Evolutionary conservation across 2,888 invertebrate species (phyloP), one percentile per base, ranked within the genome.

Genomic region (Drosophila atripex): DNA sequence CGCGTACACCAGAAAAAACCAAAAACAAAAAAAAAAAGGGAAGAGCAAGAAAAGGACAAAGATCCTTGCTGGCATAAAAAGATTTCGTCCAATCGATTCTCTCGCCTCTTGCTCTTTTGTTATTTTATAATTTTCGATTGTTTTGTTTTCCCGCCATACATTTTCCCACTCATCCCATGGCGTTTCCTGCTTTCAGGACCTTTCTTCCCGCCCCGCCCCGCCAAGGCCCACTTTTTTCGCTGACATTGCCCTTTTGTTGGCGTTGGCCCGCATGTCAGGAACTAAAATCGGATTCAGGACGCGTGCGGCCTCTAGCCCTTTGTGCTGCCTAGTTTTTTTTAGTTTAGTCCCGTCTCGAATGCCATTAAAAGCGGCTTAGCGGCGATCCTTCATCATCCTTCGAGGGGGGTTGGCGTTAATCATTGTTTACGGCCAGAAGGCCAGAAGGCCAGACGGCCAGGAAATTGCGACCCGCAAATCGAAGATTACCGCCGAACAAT

Each of bases 121-220:
- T 85, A 86, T 85, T 88, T 85, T 85, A 86, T 85, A 85, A 85
- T 85, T 85, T 85, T 88, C 84, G 84, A 71, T 80, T 79, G 84
- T 84, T 88, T 84, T 86, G 75, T 56, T 88, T 88, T 78, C 70
- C 55, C 61, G 76, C 73, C 73, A 45, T 50, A n/a, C 52, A 49
- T 49, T 61, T 49, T 60, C 41, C 23, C 49, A 47, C 50, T 46
- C 14, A 45, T 56, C 56, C 54, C 46, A 30, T 11, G 25, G 46
- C 45, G 58, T 46, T 55, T 47, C 28, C 58, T 45, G 52, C 54
- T 8, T 28, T 28, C 28, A 28, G 28, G 28, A 28, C 28, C 28
- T 9, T 28, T 9, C 28, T 4, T 32, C 12, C 32, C 32, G 3
- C 12, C 12, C 32, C n/a, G 4, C 1, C n/a, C 35, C n/a, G 7